Conservation (phyloP, 2,888 invertebrate species). For the Diarsia mendica region DNA sequence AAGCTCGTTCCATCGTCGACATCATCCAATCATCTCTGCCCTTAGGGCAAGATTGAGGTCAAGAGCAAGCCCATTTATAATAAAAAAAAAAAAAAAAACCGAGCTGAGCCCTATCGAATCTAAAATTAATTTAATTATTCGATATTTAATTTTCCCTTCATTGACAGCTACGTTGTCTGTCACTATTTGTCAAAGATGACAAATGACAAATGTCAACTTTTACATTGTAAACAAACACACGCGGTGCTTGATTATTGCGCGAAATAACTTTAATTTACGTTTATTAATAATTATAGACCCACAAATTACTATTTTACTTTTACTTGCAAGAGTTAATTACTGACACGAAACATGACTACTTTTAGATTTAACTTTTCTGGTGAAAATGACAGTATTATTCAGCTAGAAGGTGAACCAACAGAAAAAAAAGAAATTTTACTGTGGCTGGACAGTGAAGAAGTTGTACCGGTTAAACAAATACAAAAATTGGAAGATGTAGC, state of each 20-base stretch:
- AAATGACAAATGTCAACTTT: too few relatives aligned
- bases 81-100: too few relatives aligned
- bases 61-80: too few relatives aligned
- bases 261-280: neutral
- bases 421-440: constrained; percentile 65
- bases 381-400: constrained; percentile 53
- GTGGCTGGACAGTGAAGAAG: constrained; percentile 81
- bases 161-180: too few relatives aligned
- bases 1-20: too few relatives aligned
- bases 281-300: neutral
- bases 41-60: too few relatives aligned
- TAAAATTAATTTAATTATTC: too few relatives aligned
- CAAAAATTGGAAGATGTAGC: constrained; percentile 76
- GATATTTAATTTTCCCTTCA: too few relatives aligned
- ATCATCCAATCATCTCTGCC: too few relatives aligned
- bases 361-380: constrained; percentile 83
- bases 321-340: neutral
- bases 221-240: constrained; percentile 26
- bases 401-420: constrained; percentile 59
- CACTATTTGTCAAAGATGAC: too few relatives aligned
- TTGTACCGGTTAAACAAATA: constrained; percentile 76
- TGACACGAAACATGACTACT: constrained; percentile 62
- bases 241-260: neutral
- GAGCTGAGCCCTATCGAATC: too few relatives aligned
- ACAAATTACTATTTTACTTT: neutral